Evolutionary conservation across 1,140 invertebrate genomes (phyloP), one percentile per base, ranked within the genome.

Genomic region (Meteorus sp.): DNA sequence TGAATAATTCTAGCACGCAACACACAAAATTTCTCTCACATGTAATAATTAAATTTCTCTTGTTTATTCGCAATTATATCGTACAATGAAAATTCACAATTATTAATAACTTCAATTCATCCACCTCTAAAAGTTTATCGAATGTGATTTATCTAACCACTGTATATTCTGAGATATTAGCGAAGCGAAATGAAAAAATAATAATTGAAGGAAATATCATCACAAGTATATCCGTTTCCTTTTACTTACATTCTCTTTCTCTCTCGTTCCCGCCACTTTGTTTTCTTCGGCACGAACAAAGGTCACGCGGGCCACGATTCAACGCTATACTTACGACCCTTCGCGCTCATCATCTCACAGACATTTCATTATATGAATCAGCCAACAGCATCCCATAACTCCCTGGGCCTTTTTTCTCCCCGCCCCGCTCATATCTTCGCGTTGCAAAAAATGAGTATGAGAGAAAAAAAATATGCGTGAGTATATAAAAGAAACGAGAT

Each of bases 341-440:
- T 66, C 62, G 57, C 71, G 72, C 73, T 74, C 72, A 75, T 75
- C 72, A 73, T 73, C 72, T 74, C 66, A 69, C 72, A 73, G 73
- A 75, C 73, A 75, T 75, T 75, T 75, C 71, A 75, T 75, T 75
- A 75, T 72, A 72, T 66, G 72, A 75, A 74, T 74, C 73, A 74
- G 72, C 71, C 71, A 73, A 71, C 66, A 65, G 65, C 66, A 29
- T 50, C 27, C 31, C 50, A n/a, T 35, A 39, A 35, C 48, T 37
- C 15, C 25, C 20, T 53, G 22, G 59, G 56, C 8, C 33, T 19
- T n/a, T 37, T 13, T 13, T 37, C 44, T 5, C 9, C 13, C 8
- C n/a, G 17, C 25, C 29, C n/a, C 9, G 23, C 33, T 7, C 44
- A 44, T 51, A 15, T 45, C 17, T 8, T 7, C 3, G 13, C 27